phyloP scores from a whole-genome alignment of 2,797 vertebrate species.

The Poecilia wingei region DNA sequence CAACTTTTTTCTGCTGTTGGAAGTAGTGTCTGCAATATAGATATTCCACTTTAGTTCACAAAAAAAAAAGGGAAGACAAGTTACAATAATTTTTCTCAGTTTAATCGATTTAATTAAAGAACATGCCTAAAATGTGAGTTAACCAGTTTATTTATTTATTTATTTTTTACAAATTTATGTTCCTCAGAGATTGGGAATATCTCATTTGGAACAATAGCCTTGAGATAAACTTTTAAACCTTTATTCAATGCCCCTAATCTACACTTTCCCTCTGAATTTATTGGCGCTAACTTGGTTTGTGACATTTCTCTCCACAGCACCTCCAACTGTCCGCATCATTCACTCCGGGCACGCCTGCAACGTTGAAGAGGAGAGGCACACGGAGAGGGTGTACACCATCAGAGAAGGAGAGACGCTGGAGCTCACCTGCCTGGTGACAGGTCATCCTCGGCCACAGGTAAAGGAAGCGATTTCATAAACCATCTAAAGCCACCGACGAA shows the following conservation, averaged over 20 bases:
- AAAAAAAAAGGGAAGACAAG: neutral
- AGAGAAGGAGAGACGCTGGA: constrained; percentile 96
- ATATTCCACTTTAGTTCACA: neutral
- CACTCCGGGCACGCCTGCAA: constrained; percentile 97
- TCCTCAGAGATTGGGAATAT: too few relatives aligned
- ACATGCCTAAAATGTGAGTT: constrained; percentile 26
- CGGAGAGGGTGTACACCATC: constrained; percentile 96
- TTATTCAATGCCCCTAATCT: constrained; percentile 50
- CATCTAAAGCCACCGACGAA: neutral
- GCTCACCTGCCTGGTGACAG: constrained; percentile 93
- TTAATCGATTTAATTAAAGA: neutral
- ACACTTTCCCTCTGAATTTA: constrained; percentile 38
- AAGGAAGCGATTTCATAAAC: constrained; percentile 48
- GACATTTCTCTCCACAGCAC: constrained; percentile 77
- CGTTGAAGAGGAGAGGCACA: constrained; percentile 96
- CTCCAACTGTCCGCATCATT: constrained; percentile 93
- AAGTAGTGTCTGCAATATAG: neutral
- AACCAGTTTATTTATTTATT: too few relatives aligned
- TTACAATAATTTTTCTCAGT: neutral
- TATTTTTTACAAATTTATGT: neutral
- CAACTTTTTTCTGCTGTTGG: neutral
- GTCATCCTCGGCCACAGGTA: constrained; percentile 97
- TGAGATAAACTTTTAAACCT: constrained; percentile 49
- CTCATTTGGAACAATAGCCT: constrained; percentile 20
- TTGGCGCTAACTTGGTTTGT: constrained; percentile 34